Percentiles rank a stretch among this genome's conserved stretches.
phyloP scores from a whole-genome alignment of 2,888 invertebrate species.

The Mylabris sibirica region DNA sequence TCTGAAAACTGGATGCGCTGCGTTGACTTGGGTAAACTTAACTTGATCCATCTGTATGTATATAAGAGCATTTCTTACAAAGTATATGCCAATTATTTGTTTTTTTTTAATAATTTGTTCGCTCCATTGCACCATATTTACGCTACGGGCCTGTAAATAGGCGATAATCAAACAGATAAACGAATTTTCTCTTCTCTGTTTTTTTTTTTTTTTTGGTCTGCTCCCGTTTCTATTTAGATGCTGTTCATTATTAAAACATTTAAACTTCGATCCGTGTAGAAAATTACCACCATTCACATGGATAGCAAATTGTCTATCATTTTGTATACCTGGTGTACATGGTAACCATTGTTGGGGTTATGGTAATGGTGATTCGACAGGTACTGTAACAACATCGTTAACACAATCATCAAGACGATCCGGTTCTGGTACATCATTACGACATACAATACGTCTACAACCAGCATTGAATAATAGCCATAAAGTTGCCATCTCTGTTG shows the following conservation, averaged over 20 bases:
- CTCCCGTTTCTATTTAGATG: constrained; percentile 45
- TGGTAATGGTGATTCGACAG: constrained; percentile 49
- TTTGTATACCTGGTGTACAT: constrained; percentile 54
- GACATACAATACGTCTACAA: constrained; percentile 57
- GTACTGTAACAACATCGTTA: constrained; percentile 56
- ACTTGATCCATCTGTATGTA: no score
- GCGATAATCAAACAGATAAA: not conserved
- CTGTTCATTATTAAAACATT: constrained; percentile 54
- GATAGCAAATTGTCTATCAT: constrained; percentile 66
- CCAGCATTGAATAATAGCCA: constrained; percentile 53
- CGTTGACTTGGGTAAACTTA: no score
- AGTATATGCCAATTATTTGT: no score
- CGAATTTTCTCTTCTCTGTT: not conserved
- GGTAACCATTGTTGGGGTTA: constrained; percentile 54
- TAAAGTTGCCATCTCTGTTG: constrained; percentile 58
- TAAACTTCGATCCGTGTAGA: constrained; percentile 59
- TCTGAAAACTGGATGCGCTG: no score
- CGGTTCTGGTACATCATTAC: constrained; percentile 55
- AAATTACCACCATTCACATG: constrained; percentile 75
- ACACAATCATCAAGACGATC: constrained; percentile 57
- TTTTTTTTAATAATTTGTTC: no score
- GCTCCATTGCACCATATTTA: no score
- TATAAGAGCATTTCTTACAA: no score
- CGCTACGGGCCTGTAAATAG: no score
- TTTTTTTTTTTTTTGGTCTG: not conserved